A percentile compares a stretch with the other conserved stretches of the same genome.
phyloP scores from a whole-genome alignment of 2,797 vertebrate species.

The Myiotriccus ornatus region DNA sequence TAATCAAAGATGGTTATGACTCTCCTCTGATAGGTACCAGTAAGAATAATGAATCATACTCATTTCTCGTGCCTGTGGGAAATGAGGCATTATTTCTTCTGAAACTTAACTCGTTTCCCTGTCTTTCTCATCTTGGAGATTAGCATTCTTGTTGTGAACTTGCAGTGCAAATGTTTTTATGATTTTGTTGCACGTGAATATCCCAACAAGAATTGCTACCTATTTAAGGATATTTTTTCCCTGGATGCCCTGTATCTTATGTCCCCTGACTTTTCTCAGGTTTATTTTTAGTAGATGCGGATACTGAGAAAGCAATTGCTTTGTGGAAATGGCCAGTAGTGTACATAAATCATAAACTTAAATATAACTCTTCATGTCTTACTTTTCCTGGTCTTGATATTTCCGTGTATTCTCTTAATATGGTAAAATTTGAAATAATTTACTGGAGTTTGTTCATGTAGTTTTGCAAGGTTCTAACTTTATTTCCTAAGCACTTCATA shows the following conservation, averaged over 20 bases:
- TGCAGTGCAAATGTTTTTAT: neutral
- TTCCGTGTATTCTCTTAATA: neutral
- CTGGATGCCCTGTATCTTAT: neutral
- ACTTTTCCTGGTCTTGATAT: neutral
- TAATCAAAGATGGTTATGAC: neutral
- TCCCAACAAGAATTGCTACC: neutral
- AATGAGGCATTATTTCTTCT: slow-evolving; percentile 21
- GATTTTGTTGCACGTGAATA: neutral
- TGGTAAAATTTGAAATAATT: neutral
- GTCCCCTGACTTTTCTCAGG: neutral
- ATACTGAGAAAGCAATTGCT: neutral
- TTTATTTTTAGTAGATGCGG: neutral
- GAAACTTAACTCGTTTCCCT: neutral
- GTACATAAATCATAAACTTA: neutral
- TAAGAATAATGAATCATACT: slow-evolving; percentile 12
- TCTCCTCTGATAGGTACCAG: neutral
- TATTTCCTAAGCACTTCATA: neutral
- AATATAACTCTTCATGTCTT: neutral
- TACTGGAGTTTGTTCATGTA: neutral
- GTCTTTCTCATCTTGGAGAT: neutral
- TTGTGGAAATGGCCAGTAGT: neutral
- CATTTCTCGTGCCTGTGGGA: slow-evolving; percentile 7
- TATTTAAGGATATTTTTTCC: neutral
- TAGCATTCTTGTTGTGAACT: neutral
- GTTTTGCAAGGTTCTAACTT: neutral